A percentile compares a stretch with the other conserved stretches of the same genome.
Conservation (phyloP, 2,797 vertebrate species). For the Takifugu ocellatus region DNA sequence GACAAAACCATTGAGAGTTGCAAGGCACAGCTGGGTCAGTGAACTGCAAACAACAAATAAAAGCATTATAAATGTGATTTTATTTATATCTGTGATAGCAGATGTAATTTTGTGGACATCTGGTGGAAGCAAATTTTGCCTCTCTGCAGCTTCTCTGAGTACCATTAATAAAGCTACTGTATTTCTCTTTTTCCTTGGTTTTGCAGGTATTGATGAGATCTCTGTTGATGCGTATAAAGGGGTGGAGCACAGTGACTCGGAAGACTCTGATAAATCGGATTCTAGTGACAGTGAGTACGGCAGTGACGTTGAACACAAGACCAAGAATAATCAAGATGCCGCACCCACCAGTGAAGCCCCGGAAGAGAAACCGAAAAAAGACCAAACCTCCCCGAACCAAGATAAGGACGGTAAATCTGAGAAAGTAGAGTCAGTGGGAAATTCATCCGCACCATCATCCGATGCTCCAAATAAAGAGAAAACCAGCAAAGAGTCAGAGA, state of each 20-base stretch:
- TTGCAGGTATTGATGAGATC: conserved; percentile 93
- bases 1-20: conserved; percentile 99
- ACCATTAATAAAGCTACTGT: too few relatives aligned
- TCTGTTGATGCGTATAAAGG: conserved; percentile 92
- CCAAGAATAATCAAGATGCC: conserved; percentile 75
- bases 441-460: conserved; percentile 29
- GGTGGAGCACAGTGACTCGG: conserved; percentile 92
- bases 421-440: conserved; percentile 24
- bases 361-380: conserved; percentile 79
- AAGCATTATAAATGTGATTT: neutral
- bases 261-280: conserved; percentile 95
- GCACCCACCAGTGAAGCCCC: conserved; percentile 72
- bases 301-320: conserved; percentile 89
- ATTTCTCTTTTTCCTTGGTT: conserved; percentile 5
- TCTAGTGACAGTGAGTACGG: conserved; percentile 91
- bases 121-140: neutral
- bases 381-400: conserved; percentile 64
- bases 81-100: neutral
- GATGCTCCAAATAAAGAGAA: conserved; percentile 77
- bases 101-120: neutral
- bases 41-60: neutral
- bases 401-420: conserved; percentile 79
- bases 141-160: neutral
- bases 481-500: conserved; percentile 71
- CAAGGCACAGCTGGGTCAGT: conserved; percentile 93